Evolutionary conservation across 1,140 invertebrate genomes (phyloP), one percentile per base, ranked within the genome.

Genomic region (Ceratoteleas bidentatus): DNA sequence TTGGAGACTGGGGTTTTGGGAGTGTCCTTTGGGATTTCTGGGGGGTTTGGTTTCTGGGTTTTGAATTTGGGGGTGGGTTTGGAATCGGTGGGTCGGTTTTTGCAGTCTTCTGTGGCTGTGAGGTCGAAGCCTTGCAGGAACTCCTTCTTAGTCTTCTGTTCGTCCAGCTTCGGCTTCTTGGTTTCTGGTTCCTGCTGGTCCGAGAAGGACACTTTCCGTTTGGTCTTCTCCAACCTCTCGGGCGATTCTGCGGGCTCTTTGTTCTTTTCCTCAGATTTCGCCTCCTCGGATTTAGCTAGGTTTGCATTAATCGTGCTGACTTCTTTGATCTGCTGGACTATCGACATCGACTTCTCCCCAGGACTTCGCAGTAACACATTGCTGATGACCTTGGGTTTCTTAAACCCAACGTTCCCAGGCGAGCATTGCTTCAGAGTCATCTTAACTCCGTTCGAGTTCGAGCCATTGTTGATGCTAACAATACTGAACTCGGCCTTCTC

Each of bases 401-500:
- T 86, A 13, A 64, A 73, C 1, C 14, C 45, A 16, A 36, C 14
- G 6, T 16, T 72, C 32, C 75, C 81, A 0, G 88, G 87, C 0
- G 84, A 61, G 32, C 87, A 89, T 45, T 90, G 89, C 13, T 91
- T 91, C 33, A 90, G 57, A 4, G 87, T 91, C 15, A 90, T 89
- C 57, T 90, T 91, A 2, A 89, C 87, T 11, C 87, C 87, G 36
- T 88, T 89, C 6, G 87, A 88, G 72, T 89, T 89, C 6, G 87
- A 75, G 2, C 87, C 80, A 16, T 68, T 86, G 0, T 85, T 87
- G 10, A 90, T 81, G 13, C 87, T 88, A 5, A 90, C 88, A 2
- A 90, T 87, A 49, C 89, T 90, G 32, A 90, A 90, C 54, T 89
- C 87, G 0, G 88, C 75, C 64, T 72, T 86, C 0, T 78, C 69